These are phyloP conservation scores for Atrina japonica DNA, from an alignment of 2,888 invertebrate genomes.

Conservation along the genomic window DNA sequence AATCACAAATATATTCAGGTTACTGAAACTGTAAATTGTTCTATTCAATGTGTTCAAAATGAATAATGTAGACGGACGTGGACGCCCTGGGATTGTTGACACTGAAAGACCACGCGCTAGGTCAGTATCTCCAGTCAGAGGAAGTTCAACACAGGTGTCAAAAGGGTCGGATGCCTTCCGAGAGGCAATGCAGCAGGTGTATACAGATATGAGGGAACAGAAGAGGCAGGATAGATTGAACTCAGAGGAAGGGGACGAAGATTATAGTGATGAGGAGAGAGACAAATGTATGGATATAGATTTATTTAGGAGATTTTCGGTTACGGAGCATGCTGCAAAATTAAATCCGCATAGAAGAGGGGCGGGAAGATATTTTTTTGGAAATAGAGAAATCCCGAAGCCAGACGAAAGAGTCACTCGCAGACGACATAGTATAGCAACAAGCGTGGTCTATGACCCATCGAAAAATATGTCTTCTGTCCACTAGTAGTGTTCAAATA, in stretches of 20 bases:
- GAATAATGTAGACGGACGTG: no score
- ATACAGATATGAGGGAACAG: constrained; percentile 19
- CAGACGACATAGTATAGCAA: constrained; percentile 12
- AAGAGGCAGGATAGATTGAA: neutral
- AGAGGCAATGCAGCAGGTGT: constrained; percentile 10
- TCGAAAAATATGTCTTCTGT: no score
- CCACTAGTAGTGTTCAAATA: no score
- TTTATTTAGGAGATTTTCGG: constrained; percentile 18
- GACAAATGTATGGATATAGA: constrained; percentile 24
- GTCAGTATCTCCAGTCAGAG: neutral
- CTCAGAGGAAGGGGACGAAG: constrained; percentile 17
- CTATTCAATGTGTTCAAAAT: no score
- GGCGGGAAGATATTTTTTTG: neutral
- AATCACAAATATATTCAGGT: no score
- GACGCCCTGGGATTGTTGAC: no score
- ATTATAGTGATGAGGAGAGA: constrained; percentile 25
- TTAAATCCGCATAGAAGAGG: neutral
- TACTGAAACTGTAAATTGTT: no score
- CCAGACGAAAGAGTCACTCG: neutral
- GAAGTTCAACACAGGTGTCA: constrained; percentile 3
- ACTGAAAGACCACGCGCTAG: neutral
- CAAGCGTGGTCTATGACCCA: neutral
- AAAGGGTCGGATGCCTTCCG: constrained; percentile 22
- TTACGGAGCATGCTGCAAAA: constrained; percentile 4
- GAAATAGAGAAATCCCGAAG: no score